Percentiles rank a stretch among this genome's conserved stretches.
Evolutionary conservation across 2,797 vertebrate genomes (phyloP).

Genomic region (Eupleurogrammus muticus): DNA sequence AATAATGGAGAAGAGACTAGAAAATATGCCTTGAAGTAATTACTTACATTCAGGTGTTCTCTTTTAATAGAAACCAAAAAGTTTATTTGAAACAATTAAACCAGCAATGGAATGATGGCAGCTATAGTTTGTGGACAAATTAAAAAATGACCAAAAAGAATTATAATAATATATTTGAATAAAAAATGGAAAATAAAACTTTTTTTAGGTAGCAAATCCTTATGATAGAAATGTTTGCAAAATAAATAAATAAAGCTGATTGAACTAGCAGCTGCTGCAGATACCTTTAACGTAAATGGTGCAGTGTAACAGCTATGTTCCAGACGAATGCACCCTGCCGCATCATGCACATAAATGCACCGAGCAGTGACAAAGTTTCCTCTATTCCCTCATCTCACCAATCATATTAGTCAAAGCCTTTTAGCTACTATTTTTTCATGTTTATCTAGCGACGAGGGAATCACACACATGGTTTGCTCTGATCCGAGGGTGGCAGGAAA

Average conservation of each 20-base stretch:
- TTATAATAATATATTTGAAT: no score
- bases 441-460: conserved; percentile 23
- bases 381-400: neutral
- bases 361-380: neutral
- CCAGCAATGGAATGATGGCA: conserved; percentile 21
- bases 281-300: conserved; percentile 5
- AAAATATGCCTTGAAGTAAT: neutral
- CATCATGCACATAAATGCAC: neutral
- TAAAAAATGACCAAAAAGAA: neutral
- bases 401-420: conserved; percentile 19
- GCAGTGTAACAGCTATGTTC: conserved; percentile 4
- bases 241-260: conserved; percentile 2
- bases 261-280: neutral
- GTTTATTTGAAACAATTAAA: conserved; percentile 21
- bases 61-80: conserved; percentile 16
- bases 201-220: conserved; percentile 1
- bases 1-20: neutral
- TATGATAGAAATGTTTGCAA: conserved; percentile 7
- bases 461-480: conserved; percentile 14
- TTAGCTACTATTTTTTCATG: conserved; percentile 2
- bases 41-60: no score
- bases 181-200: conserved; percentile 17
- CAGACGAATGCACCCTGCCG: conserved; percentile 15
- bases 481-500: conserved; percentile 21
- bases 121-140: conserved; percentile 11